Percentiles rank a stretch among this genome's conserved stretches.
Evolutionary conservation across 2,113 vertebrate species (phyloP).

Genomic region (Callipepla californica): DNA sequence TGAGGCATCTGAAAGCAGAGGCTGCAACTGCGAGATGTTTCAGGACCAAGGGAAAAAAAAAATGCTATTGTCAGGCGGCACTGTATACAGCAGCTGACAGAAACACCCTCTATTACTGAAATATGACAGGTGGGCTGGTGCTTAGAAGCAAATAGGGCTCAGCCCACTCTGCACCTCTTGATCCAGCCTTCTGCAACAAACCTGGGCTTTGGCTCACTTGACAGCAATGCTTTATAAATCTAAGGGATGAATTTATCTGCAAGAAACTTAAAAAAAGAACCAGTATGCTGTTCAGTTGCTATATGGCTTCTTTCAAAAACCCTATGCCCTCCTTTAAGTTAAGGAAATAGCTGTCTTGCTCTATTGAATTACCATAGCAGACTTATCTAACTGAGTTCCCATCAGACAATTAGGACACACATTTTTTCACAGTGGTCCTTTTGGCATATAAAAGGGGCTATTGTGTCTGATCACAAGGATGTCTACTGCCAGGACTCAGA

Average conservation of each 20-base stretch:
- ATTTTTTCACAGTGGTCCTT: background rate
- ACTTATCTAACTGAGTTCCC: too few species aligned
- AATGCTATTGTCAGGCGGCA: background rate
- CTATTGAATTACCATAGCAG: too few species aligned
- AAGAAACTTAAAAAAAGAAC: background rate
- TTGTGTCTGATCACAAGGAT: background rate
- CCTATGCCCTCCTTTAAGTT: background rate
- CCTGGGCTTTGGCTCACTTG: background rate
- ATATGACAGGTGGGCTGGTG: background rate
- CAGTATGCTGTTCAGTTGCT: background rate
- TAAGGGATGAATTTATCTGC: background rate
- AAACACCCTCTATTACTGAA: background rate
- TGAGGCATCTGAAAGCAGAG: slow-evolving; percentile 15
- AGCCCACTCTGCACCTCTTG: background rate
- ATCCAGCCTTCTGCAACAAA: background rate
- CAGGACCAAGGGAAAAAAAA: background rate
- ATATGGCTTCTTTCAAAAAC: background rate
- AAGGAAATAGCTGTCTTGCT: too few species aligned
- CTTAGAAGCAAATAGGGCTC: background rate
- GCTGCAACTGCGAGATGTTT: background rate
- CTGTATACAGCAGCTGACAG: background rate
- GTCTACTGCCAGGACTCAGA: background rate
- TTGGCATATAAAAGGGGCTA: background rate
- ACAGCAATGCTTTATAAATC: background rate
- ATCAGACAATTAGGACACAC: too few species aligned